Conservation (phyloP, 2,888 invertebrate genomes). For the Drosophila quinaria region DNA sequence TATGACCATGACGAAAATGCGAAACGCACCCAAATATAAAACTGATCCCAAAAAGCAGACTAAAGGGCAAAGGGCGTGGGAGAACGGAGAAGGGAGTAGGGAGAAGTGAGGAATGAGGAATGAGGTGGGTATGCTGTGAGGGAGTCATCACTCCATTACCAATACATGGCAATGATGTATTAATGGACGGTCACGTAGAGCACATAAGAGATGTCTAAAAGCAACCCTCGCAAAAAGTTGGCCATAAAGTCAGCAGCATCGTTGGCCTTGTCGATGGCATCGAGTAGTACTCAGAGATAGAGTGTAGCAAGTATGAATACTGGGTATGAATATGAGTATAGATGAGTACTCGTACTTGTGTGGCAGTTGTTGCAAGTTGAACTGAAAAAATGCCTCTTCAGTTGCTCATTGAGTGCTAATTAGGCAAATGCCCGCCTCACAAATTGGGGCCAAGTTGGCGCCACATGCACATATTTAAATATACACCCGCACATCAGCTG, state of each 20-base stretch:
- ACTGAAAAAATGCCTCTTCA: slow-evolving; percentile 54
- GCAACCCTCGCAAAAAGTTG: slow-evolving; percentile 68
- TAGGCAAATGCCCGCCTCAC: slow-evolving; percentile 74
- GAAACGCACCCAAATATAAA: slow-evolving; percentile 65
- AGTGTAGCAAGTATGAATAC: slow-evolving; percentile 12
- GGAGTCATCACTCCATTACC: slow-evolving; percentile 57
- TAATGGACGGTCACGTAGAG: slow-evolving; percentile 75
- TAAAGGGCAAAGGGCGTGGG: slow-evolving; percentile 9
- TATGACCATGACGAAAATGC: slow-evolving; percentile 82
- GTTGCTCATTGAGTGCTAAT: slow-evolving; percentile 76
- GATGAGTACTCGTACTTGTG: slow-evolving; percentile 6
- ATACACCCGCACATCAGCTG: slow-evolving; percentile 47
- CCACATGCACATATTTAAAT: slow-evolving; percentile 55
- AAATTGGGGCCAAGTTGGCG: slow-evolving; percentile 83
- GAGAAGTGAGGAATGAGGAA: background rate
- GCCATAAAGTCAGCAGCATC: slow-evolving; percentile 33
- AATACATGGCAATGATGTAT: slow-evolving; percentile 74
- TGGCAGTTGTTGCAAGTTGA: slow-evolving; percentile 48
- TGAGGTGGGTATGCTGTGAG: background rate
- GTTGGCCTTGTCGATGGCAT: slow-evolving; percentile 53
- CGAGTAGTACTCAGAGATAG: slow-evolving; percentile 40
- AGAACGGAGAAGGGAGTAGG: background rate
- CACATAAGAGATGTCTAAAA: slow-evolving; percentile 72
- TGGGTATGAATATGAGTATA: slow-evolving; percentile 21
- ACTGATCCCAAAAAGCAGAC: slow-evolving; percentile 33